These are phyloP conservation scores for Zapus hudsonius DNA, from an alignment of 2,113 vertebrate species.

Conservation along the genomic window DNA sequence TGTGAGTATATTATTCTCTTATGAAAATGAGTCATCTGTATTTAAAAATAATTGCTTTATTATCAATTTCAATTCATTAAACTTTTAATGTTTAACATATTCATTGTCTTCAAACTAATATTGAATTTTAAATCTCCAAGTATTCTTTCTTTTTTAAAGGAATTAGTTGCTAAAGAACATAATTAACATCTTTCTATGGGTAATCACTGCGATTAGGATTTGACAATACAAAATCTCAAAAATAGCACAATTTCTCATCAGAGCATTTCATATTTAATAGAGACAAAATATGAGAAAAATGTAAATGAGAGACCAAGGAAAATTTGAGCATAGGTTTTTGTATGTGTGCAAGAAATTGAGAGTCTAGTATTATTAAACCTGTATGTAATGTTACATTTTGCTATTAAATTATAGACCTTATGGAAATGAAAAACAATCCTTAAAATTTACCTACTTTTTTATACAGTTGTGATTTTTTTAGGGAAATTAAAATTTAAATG, in stretches of 20 bases:
- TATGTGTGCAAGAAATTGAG: background rate
- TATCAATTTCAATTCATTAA: constrained; percentile 10
- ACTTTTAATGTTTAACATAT: background rate
- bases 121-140: background rate
- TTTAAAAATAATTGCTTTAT: background rate
- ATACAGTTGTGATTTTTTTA: background rate
- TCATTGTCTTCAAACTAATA: background rate
- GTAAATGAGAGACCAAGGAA: background rate
- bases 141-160: background rate
- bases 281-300: background rate
- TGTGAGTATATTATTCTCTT: background rate
- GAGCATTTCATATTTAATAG: background rate
- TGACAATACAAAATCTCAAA: background rate
- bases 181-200: background rate
- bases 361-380: background rate
- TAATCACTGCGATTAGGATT: background rate
- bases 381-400: background rate
- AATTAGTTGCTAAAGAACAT: background rate
- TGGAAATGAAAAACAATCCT: background rate
- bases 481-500: background rate
- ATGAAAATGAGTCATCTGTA: background rate
- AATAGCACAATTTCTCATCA: background rate
- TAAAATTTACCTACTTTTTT: background rate
- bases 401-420: background rate
- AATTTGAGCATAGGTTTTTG: background rate